Base-by-base conservation (phyloP, 1,140 invertebrate species). In the Heliconius hewitsoni region DNA sequence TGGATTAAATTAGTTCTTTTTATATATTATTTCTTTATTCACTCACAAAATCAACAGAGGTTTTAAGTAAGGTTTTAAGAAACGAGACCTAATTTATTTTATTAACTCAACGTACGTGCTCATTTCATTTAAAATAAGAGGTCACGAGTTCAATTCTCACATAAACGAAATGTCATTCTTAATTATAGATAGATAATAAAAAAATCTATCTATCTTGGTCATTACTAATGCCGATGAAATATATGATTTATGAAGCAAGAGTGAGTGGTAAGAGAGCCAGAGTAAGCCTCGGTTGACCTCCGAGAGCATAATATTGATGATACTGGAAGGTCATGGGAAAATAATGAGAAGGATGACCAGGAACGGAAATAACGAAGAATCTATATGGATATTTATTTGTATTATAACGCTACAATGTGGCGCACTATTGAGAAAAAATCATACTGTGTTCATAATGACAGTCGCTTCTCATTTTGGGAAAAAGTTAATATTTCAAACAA, bases 61-160 rank as follows among this genome's bases (percentile, higher is more conserved):
- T 23, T 23, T 23, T 23, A 23, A 23, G 23, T 23, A 23, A 23
- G 23, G 23, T 23, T 23, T 23, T 23, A 30, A 66, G 23, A 66
- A 66, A 66, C 9, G 9, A 66, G 9, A 23, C n/a, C 23, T 27
- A 27, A 66, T 66, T 66, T 27, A 66, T n/a, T 27, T 66, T 27
- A 66, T 66, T 66, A 66, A 27, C 23, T 66, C 60, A 66, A 30
- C n/a, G 27, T 66, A 66, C n/a, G 60, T 30, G 60, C 27, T 66
- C 60, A 66, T 66, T 66, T 30, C 60, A 66, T 11, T 27, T 30
- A 8, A 9, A 66, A 27, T 27, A 66, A 66, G 11, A 66, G 60
- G 60, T 16, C 60, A 66, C 60, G 23, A 66, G 60, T 66, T 66
- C 60, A 66, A 27, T 66, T 66, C 60, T 66, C 60, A 66, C 60